These are phyloP conservation scores for Nasonia giraulti DNA, from an alignment of 1,140 invertebrate genomes.

Conservation along the genomic window DNA sequence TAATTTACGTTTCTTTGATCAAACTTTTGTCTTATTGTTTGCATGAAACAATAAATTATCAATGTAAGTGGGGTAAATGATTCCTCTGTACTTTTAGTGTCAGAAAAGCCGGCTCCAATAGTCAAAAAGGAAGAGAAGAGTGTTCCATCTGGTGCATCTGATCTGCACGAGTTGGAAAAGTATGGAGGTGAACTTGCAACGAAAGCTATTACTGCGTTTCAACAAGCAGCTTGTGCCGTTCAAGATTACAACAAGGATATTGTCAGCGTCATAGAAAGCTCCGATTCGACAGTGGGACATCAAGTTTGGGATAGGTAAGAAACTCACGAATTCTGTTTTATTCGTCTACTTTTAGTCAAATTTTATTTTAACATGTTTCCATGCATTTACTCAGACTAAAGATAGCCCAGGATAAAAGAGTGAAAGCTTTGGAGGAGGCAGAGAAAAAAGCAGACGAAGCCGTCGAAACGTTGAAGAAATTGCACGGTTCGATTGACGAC, in stretches of 20 bases:
- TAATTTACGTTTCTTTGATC: background rate
- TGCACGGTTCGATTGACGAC: conserved; percentile 71
- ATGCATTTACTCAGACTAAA: conserved; percentile 70
- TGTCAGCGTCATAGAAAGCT: conserved; percentile 76
- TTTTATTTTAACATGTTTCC: conserved; percentile 4
- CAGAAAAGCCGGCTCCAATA: conserved; percentile 45
- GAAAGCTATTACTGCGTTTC: conserved; percentile 76
- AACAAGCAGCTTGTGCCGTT: conserved; percentile 74
- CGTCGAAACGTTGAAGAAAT: conserved; percentile 62
- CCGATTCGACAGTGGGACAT: conserved; percentile 73
- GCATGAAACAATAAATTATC: background rate
- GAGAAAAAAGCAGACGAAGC: conserved; percentile 69
- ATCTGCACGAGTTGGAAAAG: conserved; percentile 76
- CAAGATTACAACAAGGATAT: conserved; percentile 79
- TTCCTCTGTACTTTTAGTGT: conserved; percentile 48
- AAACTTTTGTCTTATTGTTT: background rate
- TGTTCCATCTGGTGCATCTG: conserved; percentile 57
- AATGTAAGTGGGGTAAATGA: background rate
- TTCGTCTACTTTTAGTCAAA: background rate
- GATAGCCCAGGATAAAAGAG: conserved; percentile 75
- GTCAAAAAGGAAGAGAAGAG: conserved; percentile 10
- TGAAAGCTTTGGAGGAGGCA: conserved; percentile 73
- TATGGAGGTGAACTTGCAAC: conserved; percentile 74
- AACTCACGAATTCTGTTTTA: background rate
- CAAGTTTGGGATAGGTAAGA: conserved; percentile 74